Percentiles rank a stretch among this genome's conserved stretches.
These are phyloP conservation scores for Danio tinwini DNA, from an alignment of 2,797 vertebrate species.

Conservation along the genomic window DNA sequence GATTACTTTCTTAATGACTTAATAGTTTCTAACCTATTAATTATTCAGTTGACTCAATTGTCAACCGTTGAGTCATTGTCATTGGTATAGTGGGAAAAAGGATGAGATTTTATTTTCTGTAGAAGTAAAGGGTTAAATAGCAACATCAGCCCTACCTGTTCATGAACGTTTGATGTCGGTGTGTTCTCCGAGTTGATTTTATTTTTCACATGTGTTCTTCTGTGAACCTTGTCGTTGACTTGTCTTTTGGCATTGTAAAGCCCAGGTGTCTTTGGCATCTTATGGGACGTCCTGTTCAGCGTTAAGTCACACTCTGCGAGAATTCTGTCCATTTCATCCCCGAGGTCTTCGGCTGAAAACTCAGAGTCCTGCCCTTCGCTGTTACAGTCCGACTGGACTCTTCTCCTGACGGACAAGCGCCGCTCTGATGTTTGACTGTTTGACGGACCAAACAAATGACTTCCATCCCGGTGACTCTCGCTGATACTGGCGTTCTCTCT, in stretches of 20 bases:
- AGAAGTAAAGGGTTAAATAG: neutral
- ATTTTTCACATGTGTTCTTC: slow-evolving; percentile 14
- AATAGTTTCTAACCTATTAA: slow-evolving; percentile 11
- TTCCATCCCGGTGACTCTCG: slow-evolving; percentile 21
- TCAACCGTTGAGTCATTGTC: neutral
- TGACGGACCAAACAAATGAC: slow-evolving; percentile 56
- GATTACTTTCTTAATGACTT: slow-evolving; percentile 27
- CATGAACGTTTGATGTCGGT: slow-evolving; percentile 9
- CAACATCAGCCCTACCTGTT: neutral
- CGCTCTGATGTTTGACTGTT: slow-evolving; percentile 39
- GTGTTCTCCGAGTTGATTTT: slow-evolving; percentile 3
- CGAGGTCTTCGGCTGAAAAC: slow-evolving; percentile 66
- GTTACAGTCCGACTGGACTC: slow-evolving; percentile 62
- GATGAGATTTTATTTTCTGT: neutral
- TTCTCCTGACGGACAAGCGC: slow-evolving; percentile 56
- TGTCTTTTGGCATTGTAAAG: slow-evolving; percentile 68
- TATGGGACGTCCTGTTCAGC: slow-evolving; percentile 26
- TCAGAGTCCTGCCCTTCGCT: slow-evolving; percentile 70
- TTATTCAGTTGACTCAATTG: no score
- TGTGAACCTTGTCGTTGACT: neutral
- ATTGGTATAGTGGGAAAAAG: neutral
- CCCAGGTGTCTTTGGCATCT: slow-evolving; percentile 69
- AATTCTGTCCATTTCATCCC: slow-evolving; percentile 64
- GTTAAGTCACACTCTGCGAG: slow-evolving; percentile 52
- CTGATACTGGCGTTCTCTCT: slow-evolving; percentile 47